These are phyloP conservation scores for Tinea pellionella DNA, from an alignment of 2,888 invertebrate genomes.

Conservation along the genomic window DNA sequence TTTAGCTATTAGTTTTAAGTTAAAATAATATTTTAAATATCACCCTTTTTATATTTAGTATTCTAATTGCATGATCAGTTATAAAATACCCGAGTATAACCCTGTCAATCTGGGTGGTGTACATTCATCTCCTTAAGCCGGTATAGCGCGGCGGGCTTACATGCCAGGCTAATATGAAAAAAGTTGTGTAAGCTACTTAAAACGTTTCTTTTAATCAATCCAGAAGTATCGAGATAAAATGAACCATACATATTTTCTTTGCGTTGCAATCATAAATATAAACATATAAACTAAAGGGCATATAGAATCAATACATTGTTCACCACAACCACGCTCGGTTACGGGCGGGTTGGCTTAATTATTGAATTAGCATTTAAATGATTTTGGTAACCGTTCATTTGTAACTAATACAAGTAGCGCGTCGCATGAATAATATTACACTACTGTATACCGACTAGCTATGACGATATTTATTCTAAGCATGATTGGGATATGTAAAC, in stretches of 20 bases:
- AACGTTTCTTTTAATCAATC: no score
- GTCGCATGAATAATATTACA: conserved; percentile 58
- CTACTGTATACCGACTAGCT: neutral
- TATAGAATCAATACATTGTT: conserved; percentile 4
- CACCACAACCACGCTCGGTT: conserved; percentile 36
- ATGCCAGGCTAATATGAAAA: no score
- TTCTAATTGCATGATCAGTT: no score
- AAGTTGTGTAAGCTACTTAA: no score
- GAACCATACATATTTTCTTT: no score
- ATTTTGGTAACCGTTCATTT: conserved; percentile 71
- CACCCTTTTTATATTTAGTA: no score
- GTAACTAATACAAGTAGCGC: conserved; percentile 69
- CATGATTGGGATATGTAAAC: conserved; percentile 2
- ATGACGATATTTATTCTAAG: neutral
- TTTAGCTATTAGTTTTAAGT: neutral
- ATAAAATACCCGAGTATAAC: no score
- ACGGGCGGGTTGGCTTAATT: conserved; percentile 64
- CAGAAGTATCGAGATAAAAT: neutral
- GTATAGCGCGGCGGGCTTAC: no score
- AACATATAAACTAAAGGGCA: neutral
- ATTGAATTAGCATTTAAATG: conserved; percentile 72
- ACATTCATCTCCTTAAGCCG: no score
- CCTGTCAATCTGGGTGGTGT: no score
- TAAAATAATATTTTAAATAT: no score
- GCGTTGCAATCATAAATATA: no score